Base-by-base conservation (phyloP, 2,888 invertebrate species). In the Shargacucullia verbasci region DNA sequence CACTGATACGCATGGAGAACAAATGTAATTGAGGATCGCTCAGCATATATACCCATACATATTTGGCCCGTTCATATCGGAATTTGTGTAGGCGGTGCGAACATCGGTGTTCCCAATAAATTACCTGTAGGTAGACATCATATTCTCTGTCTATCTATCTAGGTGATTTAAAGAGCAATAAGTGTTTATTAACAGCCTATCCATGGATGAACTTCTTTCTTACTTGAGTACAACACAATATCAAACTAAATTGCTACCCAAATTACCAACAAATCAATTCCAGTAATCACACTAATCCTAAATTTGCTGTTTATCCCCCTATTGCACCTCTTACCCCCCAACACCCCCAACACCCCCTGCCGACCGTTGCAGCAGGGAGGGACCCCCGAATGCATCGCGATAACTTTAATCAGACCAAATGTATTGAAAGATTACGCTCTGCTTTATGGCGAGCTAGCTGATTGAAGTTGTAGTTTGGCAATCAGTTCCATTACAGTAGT, bases 351-450 rank as follows among this genome's bases (percentile, higher is more conserved):
- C n/a, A 14, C 40, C 41, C 33, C 27, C 14, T 70, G 58, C 35
- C 44, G 12, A 10, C 25, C 12, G 11, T 13, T 46, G 55, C 15
- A 14, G 12, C 12, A 31, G 10, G n/a, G 0, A 31, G 34, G 27
- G 1, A 29, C 34, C 33, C 41, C 54, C 47, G 47, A 11, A 6
- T 71, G 59, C 56, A 70, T 59, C 54, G 48, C 59, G 76, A 73
- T 76, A 65, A 78, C 57, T 69, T 73, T 69, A 76, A 78, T 76
- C 78, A 71, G 57, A 67, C 52, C 52, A 63, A 73, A 67, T 78
- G 76, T 69, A 76, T 73, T 73, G 66, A 67, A 73, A 71, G 68
- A 78, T 69, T 67, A 59, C 44, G 37, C 12, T 15, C 14, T 44
- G 50, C 35, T 45, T 44, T 48, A 29, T 43, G 29, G n/a, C 5